Base-by-base conservation (phyloP, 1,140 invertebrate species). In the Galendromus occidentalis region DNA sequence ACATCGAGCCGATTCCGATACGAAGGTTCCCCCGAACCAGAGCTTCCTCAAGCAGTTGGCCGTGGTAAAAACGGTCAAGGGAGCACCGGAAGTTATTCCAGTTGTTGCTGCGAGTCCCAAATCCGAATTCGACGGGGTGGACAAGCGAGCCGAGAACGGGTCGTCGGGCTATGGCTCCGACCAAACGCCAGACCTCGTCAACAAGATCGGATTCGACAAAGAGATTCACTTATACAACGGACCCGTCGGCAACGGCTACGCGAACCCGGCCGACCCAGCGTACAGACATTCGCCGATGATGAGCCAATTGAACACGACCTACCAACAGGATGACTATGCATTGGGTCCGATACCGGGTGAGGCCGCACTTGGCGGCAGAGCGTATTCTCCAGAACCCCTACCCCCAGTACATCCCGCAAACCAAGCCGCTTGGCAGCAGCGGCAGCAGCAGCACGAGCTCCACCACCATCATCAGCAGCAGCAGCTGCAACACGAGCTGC, bases 101-200 rank as follows among this genome's bases (percentile, higher is more conserved):
- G 63, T 70, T 41, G 67, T 64, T 33, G 45, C 67, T 65, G 67
- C 22, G 22, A 67, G 65, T 63, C 30, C 64, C 44, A 66, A 64
- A 39, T 39, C 65, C 12, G 45, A 69, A 1, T 45, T 55, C 28
- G 64, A 68, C 28, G 67, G 69, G 20, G 65, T 66, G n/a, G 66
- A 71, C 22, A 71, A 70, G 64, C 68, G 69, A 63, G 59, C 70
- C 17, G 69, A 71, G 65, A 70, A 69, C 63, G 66, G 71, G 14
- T 69, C 68, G 17, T 69, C 69, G 29, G 70, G 69, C 20, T 72
- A 71, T 55, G 69, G 67, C 44, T 70, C 70, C 14, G 69, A 71
- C 64, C 67, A 69, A 63, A 70, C 71, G 42, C 69, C 69, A 7
- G 70, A 71, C 65, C 63, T 71, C 28, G 69, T 69, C 39, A 71